phyloP scores from a whole-genome alignment of 2,113 vertebrate species.

The Tylochromis polylepis region DNA sequence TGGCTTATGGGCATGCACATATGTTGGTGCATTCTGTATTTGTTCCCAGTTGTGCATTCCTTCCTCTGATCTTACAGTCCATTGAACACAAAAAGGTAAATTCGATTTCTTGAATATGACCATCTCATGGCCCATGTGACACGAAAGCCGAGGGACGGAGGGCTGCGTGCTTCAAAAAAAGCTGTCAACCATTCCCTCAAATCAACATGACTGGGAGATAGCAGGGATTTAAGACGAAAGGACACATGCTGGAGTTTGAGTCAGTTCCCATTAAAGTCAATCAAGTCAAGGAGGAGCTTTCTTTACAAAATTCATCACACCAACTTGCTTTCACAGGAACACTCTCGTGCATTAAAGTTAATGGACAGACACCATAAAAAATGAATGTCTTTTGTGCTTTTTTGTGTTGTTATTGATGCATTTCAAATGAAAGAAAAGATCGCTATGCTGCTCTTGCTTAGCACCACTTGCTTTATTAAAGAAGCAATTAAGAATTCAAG shows the following conservation, averaged over 20 bases:
- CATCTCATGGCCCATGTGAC: constrained; percentile 6
- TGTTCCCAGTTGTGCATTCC: constrained; percentile 1
- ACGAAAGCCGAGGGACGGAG: not conserved
- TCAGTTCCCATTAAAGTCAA: constrained; percentile 48
- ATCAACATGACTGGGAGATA: constrained; percentile 15
- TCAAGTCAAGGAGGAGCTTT: constrained; percentile 35
- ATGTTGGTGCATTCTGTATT: constrained; percentile 15
- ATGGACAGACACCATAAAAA: constrained; percentile 45
- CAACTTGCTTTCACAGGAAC: constrained; percentile 36
- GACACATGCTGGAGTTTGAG: constrained; percentile 18
- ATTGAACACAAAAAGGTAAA: constrained; percentile 16
- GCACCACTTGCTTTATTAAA: constrained; percentile 58
- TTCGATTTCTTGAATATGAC: constrained; percentile 19
- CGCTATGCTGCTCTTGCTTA: constrained; percentile 34
- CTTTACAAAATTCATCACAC: constrained; percentile 56
- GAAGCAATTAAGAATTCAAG: constrained; percentile 57
- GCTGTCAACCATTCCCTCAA: constrained; percentile 32
- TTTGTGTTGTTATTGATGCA: constrained; percentile 58
- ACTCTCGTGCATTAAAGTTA: constrained; percentile 44
- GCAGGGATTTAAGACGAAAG: constrained; percentile 28
- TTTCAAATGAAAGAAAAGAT: constrained; percentile 51
- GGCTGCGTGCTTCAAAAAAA: not conserved
- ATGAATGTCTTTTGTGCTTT: constrained; percentile 50
- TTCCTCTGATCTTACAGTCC: constrained; percentile 3
- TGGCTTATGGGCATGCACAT: constrained; percentile 20